Conservation (phyloP, 92 coral and sea anemone species). For the Phymanthus crucifer region DNA sequence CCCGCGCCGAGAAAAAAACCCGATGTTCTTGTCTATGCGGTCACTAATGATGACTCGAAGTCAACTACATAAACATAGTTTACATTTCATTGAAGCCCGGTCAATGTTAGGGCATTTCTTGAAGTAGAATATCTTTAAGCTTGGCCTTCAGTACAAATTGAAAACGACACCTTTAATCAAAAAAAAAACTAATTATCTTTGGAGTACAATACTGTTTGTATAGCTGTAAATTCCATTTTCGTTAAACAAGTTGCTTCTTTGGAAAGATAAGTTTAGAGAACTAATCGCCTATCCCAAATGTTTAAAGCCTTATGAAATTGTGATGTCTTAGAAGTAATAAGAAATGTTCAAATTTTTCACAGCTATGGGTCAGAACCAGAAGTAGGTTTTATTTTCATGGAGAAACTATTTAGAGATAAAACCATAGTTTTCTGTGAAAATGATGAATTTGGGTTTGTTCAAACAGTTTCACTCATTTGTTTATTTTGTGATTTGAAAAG, state of each 20-base stretch:
- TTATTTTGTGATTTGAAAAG: constrained; percentile 1
- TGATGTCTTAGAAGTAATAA: no score
- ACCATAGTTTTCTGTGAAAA: neutral
- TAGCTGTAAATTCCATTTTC: neutral
- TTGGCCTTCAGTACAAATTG: neutral
- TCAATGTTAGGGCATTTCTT: neutral
- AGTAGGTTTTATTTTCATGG: neutral
- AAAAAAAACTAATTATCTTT: neutral
- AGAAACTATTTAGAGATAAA: neutral
- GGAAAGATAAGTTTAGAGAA: neutral
- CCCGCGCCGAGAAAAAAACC: constrained; percentile 4
- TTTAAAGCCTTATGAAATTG: no score
- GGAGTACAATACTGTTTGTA: neutral
- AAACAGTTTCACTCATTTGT: neutral
- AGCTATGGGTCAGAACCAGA: no score
- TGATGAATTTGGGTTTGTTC: neutral
- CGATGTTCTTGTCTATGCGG: neutral
- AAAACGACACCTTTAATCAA: neutral
- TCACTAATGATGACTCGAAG: neutral
- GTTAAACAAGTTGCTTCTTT: neutral
- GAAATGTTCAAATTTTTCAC: no score
- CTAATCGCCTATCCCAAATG: no score
- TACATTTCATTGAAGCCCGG: neutral
- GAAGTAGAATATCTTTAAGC: neutral
- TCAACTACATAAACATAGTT: neutral